Conservation (phyloP, 2,888 invertebrate genomes). For the Oscheius myriophilus region DNA sequence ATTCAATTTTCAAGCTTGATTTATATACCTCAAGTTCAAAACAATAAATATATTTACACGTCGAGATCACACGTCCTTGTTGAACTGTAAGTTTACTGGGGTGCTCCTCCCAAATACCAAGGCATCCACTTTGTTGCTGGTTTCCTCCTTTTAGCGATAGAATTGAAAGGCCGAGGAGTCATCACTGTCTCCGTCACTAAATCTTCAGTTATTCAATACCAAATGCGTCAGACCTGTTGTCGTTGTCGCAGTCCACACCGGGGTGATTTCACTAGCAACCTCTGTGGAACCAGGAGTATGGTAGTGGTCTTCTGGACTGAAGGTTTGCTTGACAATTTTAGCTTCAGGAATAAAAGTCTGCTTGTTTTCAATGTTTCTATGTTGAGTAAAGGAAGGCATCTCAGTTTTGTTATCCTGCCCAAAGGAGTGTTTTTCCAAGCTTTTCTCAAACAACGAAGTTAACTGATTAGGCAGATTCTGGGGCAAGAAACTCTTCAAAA, state of each 20-base stretch:
- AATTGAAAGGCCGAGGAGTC: neutral
- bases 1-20: too few relatives aligned
- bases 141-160: conserved; percentile 1
- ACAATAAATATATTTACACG: neutral
- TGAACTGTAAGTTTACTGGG: neutral
- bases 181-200: too few relatives aligned
- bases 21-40: too few relatives aligned
- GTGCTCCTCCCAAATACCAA: conserved; percentile 46
- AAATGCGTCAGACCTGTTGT: too few relatives aligned
- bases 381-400: too few relatives aligned
- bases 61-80: conserved; percentile 14
- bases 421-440: conserved; percentile 33
- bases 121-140: conserved; percentile 48
- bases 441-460: conserved; percentile 43
- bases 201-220: too few relatives aligned
- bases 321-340: neutral
- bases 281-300: conserved; percentile 16
- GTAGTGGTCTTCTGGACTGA: conserved; percentile 26
- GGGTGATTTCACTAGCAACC: neutral
- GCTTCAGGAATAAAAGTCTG: neutral
- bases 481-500: conserved; percentile 45
- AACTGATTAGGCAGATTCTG: conserved; percentile 42
- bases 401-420: neutral
- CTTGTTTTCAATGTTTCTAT: too few relatives aligned
- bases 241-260: neutral